Conservation (phyloP, 1,140 invertebrate species). For the Drosophila ananassae region DNA sequence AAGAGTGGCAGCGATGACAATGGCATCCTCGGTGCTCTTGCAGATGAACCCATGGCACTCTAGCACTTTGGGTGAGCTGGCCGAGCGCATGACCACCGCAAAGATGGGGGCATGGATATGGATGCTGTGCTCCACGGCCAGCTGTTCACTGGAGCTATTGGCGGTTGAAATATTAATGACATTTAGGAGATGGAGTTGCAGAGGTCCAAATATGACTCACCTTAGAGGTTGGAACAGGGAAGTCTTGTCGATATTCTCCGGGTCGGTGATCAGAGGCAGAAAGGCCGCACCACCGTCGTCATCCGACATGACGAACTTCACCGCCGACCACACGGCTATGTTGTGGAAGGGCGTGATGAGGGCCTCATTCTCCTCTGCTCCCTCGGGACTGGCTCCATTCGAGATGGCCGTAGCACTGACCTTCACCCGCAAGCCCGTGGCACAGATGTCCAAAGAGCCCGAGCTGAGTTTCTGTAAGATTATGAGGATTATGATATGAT, state of each 20-base stretch:
- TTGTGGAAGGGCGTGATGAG: constrained; percentile 92
- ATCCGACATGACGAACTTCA: constrained; percentile 89
- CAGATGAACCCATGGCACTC: constrained; percentile 97
- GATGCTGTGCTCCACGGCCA: constrained; percentile 77
- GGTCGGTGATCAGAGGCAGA: constrained; percentile 93
- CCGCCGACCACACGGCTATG: constrained; percentile 95
- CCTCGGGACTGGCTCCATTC: constrained; percentile 5
- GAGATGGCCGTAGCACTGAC: constrained; percentile 32
- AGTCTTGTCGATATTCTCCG: constrained; percentile 90
- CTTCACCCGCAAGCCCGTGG: constrained; percentile 87
- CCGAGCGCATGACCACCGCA: constrained; percentile 94
- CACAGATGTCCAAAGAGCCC: constrained; percentile 89
- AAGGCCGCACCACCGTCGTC: constrained; percentile 88
- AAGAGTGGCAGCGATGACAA: constrained; percentile 94
- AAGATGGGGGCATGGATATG: constrained; percentile 92
- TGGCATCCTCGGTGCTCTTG: constrained; percentile 93
- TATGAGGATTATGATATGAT: neutral
- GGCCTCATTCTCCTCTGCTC: constrained; percentile 51
- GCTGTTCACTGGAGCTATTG: constrained; percentile 67
- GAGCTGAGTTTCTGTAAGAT: constrained; percentile 57
- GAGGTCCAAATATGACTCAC: constrained; percentile 19
- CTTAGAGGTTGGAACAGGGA: constrained; percentile 86
- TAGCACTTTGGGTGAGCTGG: constrained; percentile 90
- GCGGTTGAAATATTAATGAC: too few relatives aligned
- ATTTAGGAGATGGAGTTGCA: too few relatives aligned